Evolutionary conservation across 2,113 vertebrate species (phyloP), one percentile per base, ranked within the genome.

Genomic region (Coracopsis vasa): DNA sequence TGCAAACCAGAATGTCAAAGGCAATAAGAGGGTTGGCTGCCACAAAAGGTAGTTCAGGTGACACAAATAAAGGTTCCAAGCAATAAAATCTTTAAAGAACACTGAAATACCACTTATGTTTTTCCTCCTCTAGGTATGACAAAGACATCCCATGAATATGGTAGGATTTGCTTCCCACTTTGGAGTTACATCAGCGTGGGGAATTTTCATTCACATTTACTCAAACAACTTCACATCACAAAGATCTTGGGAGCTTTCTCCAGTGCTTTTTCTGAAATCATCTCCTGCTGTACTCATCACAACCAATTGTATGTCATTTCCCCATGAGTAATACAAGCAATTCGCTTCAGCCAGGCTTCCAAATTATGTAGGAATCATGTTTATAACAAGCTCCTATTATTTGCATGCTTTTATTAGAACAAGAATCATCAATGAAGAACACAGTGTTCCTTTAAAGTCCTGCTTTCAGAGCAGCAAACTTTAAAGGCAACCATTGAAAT

Each of bases 371-470:
- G 82, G 90, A 89, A 80, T 69, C 54, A 17, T 80, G 28, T 92
- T 95, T 94, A 82, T 80, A 80, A 70, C 56, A 86, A 60, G 78
- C 83, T 94, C 51, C 80, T 93, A 86, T 92, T 85, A 86, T 73
- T 79, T 81, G 15, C 84, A 69, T 92, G 82, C 74, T 93, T 87
- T 87, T 67, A 73, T 95, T 82, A 80, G 96, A 92, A 61, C n/a
- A 39, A 86, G 80, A 88, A 64, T 70, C 83, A 77, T 88, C 87
- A 64, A 50, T 56, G 91, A 13, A 62, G 71, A 96, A 69, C 77
- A 86, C 62, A 53, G 89, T 42, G 96, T 82, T 90, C 95, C 85
- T 94, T 72, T 64, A 85, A 87, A 95, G 93, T 69, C 91, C 93
- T 70, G 72, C 80, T 86, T 73, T 73, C 19, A 41, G 72, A 88